Evolutionary conservation across 2,888 invertebrate species (phyloP).

Genomic region (Eilema griseolum): DNA sequence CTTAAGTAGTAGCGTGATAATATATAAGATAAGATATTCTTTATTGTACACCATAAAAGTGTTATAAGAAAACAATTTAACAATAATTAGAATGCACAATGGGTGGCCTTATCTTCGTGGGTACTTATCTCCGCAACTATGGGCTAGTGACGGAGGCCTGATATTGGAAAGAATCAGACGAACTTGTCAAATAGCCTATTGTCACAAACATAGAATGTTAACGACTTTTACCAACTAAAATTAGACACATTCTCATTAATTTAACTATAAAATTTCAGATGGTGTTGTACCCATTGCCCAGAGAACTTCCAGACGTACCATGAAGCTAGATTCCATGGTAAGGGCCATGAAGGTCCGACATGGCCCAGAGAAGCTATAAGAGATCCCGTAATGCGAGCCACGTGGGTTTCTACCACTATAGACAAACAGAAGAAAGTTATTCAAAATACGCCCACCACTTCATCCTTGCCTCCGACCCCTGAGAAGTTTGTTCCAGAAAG

Average conservation of each 20-base stretch:
- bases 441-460: constrained; percentile 27
- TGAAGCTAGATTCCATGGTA: constrained; percentile 78
- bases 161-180: too few relatives aligned
- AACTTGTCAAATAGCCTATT: too few relatives aligned
- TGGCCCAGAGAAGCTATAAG: constrained; percentile 68
- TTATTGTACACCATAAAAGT: too few relatives aligned
- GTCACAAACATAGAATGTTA: too few relatives aligned
- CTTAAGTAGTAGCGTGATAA: too few relatives aligned
- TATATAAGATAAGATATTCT: too few relatives aligned
- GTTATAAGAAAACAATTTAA: too few relatives aligned
- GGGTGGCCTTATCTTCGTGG: too few relatives aligned
- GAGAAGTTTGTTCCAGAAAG: constrained; percentile 31
- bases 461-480: constrained; percentile 13
- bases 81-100: too few relatives aligned
- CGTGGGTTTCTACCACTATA: constrained; percentile 68
- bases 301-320: constrained; percentile 73
- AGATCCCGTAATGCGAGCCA: constrained; percentile 60
- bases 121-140: too few relatives aligned
- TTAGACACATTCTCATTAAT: neutral
- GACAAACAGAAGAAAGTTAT: constrained; percentile 58
- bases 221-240: too few relatives aligned
- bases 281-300: constrained; percentile 74
- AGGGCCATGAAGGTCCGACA: constrained; percentile 61
- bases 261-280: constrained; percentile 61
- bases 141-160: too few relatives aligned